These are phyloP conservation scores for Takifugu rubripes DNA, from an alignment of 2,797 vertebrate genomes.

Conservation along the genomic window DNA sequence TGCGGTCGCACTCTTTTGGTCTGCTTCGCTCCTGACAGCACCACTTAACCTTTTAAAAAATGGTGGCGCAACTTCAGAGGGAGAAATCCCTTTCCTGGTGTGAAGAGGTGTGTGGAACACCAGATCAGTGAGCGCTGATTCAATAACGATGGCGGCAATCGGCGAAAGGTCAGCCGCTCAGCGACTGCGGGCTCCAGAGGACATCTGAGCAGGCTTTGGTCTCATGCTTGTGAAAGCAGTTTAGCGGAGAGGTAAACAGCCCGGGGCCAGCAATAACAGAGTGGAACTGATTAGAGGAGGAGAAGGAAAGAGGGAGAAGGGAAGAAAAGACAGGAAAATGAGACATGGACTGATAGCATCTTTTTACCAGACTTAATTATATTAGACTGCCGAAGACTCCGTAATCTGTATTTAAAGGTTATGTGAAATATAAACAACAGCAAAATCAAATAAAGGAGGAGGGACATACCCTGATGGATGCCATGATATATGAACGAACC, in stretches of 20 bases:
- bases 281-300: constrained; percentile 73
- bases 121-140: constrained; percentile 47
- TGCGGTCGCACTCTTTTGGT: constrained; percentile 49
- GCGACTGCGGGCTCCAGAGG: constrained; percentile 43
- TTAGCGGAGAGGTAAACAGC: constrained; percentile 72
- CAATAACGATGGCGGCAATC: constrained; percentile 49
- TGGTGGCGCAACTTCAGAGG: constrained; percentile 43
- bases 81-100: constrained; percentile 36
- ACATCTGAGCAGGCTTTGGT: constrained; percentile 66
- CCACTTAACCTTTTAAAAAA: constrained; percentile 68
- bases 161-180: constrained; percentile 47
- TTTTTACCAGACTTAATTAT: constrained; percentile 69
- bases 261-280: constrained; percentile 76
- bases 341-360: constrained; percentile 76
- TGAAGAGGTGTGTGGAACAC: constrained; percentile 50
- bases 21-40: constrained; percentile 52
- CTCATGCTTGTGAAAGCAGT: constrained; percentile 73
- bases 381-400: constrained; percentile 64
- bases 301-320: constrained; percentile 45
- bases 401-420: constrained; percentile 42
- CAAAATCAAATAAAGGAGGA: constrained; percentile 26
- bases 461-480: constrained; percentile 17
- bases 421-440: constrained; percentile 57
- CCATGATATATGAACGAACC: too few relatives aligned
- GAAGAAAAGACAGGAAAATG: constrained; percentile 59